A percentile compares a stretch with the other conserved stretches of the same genome.
These are phyloP conservation scores for Rattus rattus DNA, from an alignment of 2,113 vertebrate species.

Conservation along the genomic window DNA sequence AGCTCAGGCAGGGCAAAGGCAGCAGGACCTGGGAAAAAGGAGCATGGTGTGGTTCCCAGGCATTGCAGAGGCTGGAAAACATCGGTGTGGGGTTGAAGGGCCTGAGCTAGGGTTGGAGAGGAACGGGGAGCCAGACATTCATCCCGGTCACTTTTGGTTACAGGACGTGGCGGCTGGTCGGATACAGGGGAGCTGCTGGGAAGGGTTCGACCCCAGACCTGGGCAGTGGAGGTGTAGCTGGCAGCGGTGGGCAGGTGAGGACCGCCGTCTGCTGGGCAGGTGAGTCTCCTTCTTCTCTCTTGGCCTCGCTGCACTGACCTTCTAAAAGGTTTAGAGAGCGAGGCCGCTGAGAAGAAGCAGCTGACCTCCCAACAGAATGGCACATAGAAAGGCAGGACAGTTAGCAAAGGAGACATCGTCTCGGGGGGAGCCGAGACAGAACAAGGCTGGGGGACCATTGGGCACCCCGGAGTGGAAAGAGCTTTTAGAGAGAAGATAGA, in stretches of 20 bases:
- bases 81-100: neutral
- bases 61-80: neutral
- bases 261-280: constrained; percentile 55
- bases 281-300: constrained; percentile 57
- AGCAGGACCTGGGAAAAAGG: neutral
- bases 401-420: constrained; percentile 68
- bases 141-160: constrained; percentile 79
- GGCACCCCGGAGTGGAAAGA: neutral
- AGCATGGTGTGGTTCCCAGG: neutral
- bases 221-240: constrained; percentile 62
- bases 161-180: constrained; percentile 77
- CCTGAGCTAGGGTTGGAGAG: constrained; percentile 3
- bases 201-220: constrained; percentile 43
- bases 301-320: neutral
- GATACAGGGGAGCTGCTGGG: constrained; percentile 52
- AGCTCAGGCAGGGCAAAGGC: constrained; percentile 2
- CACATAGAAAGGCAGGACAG: neutral
- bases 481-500: neutral
- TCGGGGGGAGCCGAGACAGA: constrained; percentile 72
- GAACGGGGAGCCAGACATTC: constrained; percentile 77
- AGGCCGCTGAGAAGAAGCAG: neutral
- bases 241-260: constrained; percentile 54
- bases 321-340: neutral
- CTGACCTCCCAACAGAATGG: constrained; percentile 39
- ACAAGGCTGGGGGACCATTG: constrained; percentile 43